Evolutionary conservation across 1,140 invertebrate genomes (phyloP).

Genomic region (Achatina immaculata): DNA sequence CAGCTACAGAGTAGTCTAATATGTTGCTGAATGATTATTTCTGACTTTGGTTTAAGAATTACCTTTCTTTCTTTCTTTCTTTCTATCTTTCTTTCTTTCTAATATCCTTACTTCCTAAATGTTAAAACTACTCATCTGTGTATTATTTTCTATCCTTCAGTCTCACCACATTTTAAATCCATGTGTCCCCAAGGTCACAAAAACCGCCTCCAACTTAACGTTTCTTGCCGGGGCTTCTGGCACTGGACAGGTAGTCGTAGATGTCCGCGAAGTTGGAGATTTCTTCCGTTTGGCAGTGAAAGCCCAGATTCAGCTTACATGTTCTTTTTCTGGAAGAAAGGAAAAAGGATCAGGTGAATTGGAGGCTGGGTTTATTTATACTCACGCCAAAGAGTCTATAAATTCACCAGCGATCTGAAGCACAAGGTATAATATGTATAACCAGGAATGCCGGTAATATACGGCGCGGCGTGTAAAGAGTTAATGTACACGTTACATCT

Average conservation of each 20-base stretch:
- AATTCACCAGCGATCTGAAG: background rate
- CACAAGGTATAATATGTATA: background rate
- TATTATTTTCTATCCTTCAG: too few relatives aligned
- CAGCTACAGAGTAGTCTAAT: too few relatives aligned
- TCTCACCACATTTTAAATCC: too few relatives aligned
- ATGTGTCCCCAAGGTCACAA: too few relatives aligned
- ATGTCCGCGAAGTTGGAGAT: conserved; percentile 57
- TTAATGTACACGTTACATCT: background rate
- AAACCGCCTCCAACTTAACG: conserved; percentile 57
- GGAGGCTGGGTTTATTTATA: background rate
- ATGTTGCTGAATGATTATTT: too few relatives aligned
- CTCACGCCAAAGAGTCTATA: background rate
- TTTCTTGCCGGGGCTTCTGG: conserved; percentile 51
- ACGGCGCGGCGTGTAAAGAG: background rate
- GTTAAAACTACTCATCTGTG: too few relatives aligned
- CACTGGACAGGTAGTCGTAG: conserved; percentile 54
- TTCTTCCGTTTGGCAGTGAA: conserved; percentile 59
- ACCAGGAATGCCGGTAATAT: background rate
- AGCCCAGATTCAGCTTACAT: conserved; percentile 56
- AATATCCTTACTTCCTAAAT: too few relatives aligned
- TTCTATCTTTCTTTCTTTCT: too few relatives aligned
- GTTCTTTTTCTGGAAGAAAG: conserved; percentile 49
- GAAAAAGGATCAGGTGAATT: background rate
- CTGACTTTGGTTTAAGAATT: too few relatives aligned
- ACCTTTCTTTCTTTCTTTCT: too few relatives aligned